A percentile compares a stretch with the other conserved stretches of the same genome.
phyloP scores from a whole-genome alignment of 2,888 invertebrate species.

The Tinea pellionella region DNA sequence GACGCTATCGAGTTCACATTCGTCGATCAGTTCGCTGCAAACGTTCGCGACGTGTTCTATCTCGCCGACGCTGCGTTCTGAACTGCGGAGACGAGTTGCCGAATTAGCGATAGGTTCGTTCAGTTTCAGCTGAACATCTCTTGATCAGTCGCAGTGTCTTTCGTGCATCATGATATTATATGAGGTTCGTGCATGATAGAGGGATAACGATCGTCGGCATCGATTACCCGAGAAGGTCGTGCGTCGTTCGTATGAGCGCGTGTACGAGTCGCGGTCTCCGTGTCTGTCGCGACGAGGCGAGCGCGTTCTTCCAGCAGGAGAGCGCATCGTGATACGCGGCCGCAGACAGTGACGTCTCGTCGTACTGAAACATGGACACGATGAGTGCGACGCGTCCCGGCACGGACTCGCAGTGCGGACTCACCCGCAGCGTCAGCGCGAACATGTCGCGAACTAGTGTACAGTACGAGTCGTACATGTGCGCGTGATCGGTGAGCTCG shows the following conservation, averaged over 20 bases:
- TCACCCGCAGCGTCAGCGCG: not conserved
- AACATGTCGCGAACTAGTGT: not conserved
- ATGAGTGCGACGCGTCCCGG: not conserved
- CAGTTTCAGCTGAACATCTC: too few species aligned
- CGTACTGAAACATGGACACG: too few species aligned
- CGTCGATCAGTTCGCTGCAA: not conserved
- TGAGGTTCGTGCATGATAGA: too few species aligned
- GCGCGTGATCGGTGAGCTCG: not conserved
- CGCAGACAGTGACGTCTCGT: too few species aligned
- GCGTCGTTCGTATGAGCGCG: too few species aligned
- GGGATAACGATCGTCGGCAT: too few species aligned
- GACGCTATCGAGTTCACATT: not conserved
- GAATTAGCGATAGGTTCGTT: too few species aligned
- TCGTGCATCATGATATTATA: too few species aligned
- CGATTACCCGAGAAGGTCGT: too few species aligned
- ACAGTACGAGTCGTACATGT: not conserved
- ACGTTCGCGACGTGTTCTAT: not conserved
- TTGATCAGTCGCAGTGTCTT: too few species aligned
- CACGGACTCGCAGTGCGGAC: not conserved
- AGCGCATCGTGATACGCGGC: not conserved
- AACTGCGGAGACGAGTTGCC: not conserved
- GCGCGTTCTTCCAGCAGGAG: not conserved
- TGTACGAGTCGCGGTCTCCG: too few species aligned
- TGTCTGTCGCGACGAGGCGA: not conserved
- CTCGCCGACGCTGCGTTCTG: not conserved